phyloP scores from a whole-genome alignment of 2,888 invertebrate species.

The Ophion slaviceki region DNA sequence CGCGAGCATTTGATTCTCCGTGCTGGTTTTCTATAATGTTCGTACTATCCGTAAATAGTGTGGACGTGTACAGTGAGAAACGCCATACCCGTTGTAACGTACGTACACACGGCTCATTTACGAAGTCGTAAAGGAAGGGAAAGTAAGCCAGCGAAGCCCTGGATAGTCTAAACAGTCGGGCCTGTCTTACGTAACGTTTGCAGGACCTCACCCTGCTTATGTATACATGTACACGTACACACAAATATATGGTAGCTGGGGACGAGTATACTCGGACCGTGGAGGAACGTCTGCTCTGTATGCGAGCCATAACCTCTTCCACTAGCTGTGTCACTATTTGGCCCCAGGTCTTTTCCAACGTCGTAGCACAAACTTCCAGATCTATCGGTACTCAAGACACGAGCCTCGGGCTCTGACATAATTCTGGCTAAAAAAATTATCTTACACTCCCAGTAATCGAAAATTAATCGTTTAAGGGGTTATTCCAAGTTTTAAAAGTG shows the following conservation, averaged over 20 bases:
- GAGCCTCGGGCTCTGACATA: background rate
- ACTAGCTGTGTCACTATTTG: constrained; percentile 23
- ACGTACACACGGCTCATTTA: constrained; percentile 54
- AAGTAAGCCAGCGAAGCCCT: constrained; percentile 77
- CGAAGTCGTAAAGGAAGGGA: constrained; percentile 81
- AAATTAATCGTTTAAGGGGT: background rate
- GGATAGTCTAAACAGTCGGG: constrained; percentile 71
- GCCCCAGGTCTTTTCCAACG: constrained; percentile 30
- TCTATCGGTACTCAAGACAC: constrained; percentile 10
- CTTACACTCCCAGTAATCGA: too few species aligned
- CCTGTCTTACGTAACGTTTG: constrained; percentile 75
- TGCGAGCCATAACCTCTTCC: constrained; percentile 22
- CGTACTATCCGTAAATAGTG: constrained; percentile 48
- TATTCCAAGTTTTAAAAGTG: too few species aligned
- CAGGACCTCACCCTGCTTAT: constrained; percentile 64
- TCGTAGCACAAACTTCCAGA: constrained; percentile 27
- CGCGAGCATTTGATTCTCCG: constrained; percentile 30
- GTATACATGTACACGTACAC: background rate
- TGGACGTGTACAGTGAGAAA: constrained; percentile 38
- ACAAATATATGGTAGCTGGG: constrained; percentile 14
- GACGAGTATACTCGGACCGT: constrained; percentile 15
- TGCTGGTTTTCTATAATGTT: constrained; percentile 49
- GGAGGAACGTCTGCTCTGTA: constrained; percentile 33
- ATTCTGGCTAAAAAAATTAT: background rate
- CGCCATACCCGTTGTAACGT: constrained; percentile 43